These are phyloP conservation scores for Samia ricini DNA, from an alignment of 1,140 invertebrate genomes.

Conservation along the genomic window DNA sequence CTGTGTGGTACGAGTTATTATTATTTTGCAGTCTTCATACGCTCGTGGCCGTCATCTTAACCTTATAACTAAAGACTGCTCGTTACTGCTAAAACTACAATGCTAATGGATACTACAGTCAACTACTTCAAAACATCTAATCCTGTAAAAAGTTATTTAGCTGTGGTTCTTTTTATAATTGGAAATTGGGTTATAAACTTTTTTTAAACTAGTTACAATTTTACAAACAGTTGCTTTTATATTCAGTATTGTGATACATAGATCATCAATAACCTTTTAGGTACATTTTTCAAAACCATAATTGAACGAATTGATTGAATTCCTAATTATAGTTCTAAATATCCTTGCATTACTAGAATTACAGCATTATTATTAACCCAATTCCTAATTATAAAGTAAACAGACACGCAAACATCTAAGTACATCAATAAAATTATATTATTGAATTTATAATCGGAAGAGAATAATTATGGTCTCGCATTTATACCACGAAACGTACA, in stretches of 20 bases:
- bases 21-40: constrained; percentile 62
- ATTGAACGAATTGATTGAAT: not conserved
- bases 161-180: not conserved
- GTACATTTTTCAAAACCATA: no score
- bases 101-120: constrained; percentile 22
- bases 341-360: not conserved
- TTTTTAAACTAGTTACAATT: no score
- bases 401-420: constrained; percentile 19
- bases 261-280: no score
- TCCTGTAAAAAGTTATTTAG: constrained; percentile 9
- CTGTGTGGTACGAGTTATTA: not conserved
- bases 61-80: constrained; percentile 43
- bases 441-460: constrained; percentile 54
- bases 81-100: constrained; percentile 45
- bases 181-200: not conserved
- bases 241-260: no score
- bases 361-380: not conserved
- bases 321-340: not conserved
- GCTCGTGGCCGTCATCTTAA: constrained; percentile 42
- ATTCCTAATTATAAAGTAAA: not conserved
- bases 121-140: constrained; percentile 8
- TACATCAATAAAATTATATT: constrained; percentile 52
- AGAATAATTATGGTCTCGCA: constrained; percentile 65
- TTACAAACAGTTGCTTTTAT: no score
- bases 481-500: constrained; percentile 43